Evolutionary conservation across 2,888 invertebrate genomes (phyloP).

Genomic region (Synanthedon andrenaeformis): DNA sequence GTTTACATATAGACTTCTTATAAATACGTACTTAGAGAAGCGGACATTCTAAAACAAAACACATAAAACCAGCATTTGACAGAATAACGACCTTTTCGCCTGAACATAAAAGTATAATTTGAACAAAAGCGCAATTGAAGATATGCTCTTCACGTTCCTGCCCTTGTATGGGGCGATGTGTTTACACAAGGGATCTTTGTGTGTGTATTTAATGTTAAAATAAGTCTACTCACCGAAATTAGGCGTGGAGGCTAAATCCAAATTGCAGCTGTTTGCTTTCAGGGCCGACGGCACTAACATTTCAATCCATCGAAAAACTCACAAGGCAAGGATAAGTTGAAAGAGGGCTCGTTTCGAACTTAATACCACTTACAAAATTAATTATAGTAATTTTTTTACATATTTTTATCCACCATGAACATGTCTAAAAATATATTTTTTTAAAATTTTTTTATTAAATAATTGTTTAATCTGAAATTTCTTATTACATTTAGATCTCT

Average conservation of each 20-base stretch:
- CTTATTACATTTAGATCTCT: too few species aligned
- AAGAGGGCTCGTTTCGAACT: background rate
- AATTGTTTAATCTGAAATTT: too few species aligned
- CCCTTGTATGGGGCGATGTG: conserved; percentile 58
- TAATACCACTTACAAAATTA: background rate
- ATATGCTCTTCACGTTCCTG: conserved; percentile 36
- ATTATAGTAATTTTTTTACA: background rate
- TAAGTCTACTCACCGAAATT: conserved; percentile 66
- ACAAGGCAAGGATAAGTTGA: conserved; percentile 1
- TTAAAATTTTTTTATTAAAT: too few species aligned
- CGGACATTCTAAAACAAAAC: background rate
- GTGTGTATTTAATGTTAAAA: conserved; percentile 67
- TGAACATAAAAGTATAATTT: background rate
- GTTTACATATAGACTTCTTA: too few species aligned
- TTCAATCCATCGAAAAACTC: conserved; percentile 1
- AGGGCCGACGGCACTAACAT: conserved; percentile 12
- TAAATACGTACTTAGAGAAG: too few species aligned
- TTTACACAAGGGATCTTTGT: conserved; percentile 63
- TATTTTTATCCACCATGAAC: background rate
- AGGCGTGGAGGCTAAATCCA: conserved; percentile 63
- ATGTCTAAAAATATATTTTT: too few species aligned
- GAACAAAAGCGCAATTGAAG: conserved; percentile 8
- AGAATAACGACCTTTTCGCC: background rate
- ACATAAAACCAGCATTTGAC: too few species aligned
- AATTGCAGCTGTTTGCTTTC: conserved; percentile 59